Base-by-base conservation (phyloP, 2,113 vertebrate genomes). In the Apteryx mantelli region DNA sequence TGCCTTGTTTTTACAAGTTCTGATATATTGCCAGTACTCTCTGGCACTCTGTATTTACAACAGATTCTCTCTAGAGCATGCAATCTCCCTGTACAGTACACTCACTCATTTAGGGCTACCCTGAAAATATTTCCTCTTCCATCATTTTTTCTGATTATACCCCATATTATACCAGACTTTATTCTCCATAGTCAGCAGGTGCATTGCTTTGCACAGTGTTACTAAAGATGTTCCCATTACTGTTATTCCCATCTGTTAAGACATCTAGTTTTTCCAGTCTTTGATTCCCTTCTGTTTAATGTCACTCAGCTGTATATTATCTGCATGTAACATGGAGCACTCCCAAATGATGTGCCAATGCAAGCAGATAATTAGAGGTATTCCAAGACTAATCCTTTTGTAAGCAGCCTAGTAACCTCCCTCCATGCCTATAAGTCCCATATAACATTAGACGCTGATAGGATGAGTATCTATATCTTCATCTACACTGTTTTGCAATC, bases 141-240 rank as follows among this genome's bases (percentile, higher is more conserved):
- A 22, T 36, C 13, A 13, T 3, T 64, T 69, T 46, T 68, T 48
- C 40, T 69, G 34, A 21, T 42, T 89, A 38, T 5, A 32, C 7
- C 20, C n/a, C 28, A 7, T 55, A 55, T 55, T 48, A n/a, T 17
- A 48, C 5, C 30, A 16, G 19, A 38, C 17, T 18, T 38, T 38
- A 42, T 83, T 36, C 53, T 78, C 26, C 0, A 0, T 0, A 32
- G 13, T 74, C 80, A 61, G 63, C 63, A 55, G 16, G 13, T 2
- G 0, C 7, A 6, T 1, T 0, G 30, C 61, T 58, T 73, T 82
- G 65, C 11, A 4, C 11, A 0, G 0, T 25, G 2, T 17, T 46
- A 2, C 28, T 16, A 4, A 13, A 2, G 26, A 28, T 50, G n/a
- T 22, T n/a, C 6, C 5, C 1, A 0, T 68, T 22, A 19, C 4